phyloP scores from a whole-genome alignment of 2,113 vertebrate species.

The Cyrtonyx montezumae region DNA sequence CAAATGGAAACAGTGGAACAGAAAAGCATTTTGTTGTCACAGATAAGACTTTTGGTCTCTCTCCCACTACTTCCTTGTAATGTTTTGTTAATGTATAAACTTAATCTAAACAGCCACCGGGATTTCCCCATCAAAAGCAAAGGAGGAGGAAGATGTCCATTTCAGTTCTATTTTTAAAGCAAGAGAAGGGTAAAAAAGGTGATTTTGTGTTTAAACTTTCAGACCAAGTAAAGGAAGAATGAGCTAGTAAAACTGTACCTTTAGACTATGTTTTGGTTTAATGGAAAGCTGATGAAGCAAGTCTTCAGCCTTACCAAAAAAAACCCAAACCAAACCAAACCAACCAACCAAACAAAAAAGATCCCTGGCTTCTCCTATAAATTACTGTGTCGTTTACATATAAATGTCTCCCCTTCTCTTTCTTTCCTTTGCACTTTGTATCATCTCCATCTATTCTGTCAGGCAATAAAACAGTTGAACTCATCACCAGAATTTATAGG shows the following conservation, averaged over 20 bases:
- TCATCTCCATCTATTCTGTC: conserved; percentile 32
- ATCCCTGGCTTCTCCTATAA: conserved; percentile 23
- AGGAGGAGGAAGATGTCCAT: not conserved
- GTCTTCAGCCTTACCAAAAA: conserved; percentile 14
- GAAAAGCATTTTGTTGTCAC: conserved; percentile 50
- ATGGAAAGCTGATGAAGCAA: conserved; percentile 7
- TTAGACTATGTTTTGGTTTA: conserved; percentile 21
- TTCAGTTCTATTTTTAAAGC: conserved; percentile 62
- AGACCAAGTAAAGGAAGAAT: conserved; percentile 35
- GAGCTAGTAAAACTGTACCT: not conserved
- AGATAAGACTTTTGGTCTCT: conserved; percentile 54
- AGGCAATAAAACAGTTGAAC: conserved; percentile 59
- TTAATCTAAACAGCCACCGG: conserved; percentile 52
- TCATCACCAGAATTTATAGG: conserved; percentile 45
- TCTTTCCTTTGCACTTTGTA: conserved; percentile 20
- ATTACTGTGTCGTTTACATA: conserved; percentile 50
- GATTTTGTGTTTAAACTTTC: conserved; percentile 58
- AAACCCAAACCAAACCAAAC: not conserved
- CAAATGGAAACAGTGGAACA: not conserved
- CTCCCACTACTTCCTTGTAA: conserved; percentile 47
- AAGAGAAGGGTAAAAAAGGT: not conserved
- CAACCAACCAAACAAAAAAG: not conserved
- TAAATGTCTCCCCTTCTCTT: conserved; percentile 19
- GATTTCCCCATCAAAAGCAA: conserved; percentile 29
- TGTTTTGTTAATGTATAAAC: conserved; percentile 63